Base-by-base conservation (phyloP, 1,140 invertebrate species). In the Drosophila rufa region DNA sequence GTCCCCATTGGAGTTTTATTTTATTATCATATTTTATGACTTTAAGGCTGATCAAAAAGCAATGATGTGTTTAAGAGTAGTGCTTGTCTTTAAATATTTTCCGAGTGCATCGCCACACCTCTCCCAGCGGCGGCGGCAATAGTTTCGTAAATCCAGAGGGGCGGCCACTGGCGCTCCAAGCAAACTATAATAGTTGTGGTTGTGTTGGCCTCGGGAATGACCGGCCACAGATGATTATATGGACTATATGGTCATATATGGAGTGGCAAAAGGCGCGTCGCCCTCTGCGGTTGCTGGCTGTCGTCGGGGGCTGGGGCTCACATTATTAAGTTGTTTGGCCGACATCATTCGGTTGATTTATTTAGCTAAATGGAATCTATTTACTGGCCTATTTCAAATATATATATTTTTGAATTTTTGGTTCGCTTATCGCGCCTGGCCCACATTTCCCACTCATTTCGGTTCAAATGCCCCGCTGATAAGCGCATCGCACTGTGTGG, bases 131-230 rank as follows among this genome's bases (percentile, higher is more conserved):
- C 43, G 0, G n/a, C 33, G 1, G 2, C 14, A 38, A n/a, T 17
- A 2, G 62, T 9, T 15, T 27, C 4, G 19, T 17, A 12, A 7
- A 3, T 22, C 59, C 25, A 25, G 17, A 33, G 55, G 55, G 55
- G 38, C 43, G 50, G 33, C 15, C 50, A 22, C 30, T 57, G 74
- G 48, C 42, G 53, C 66, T 82, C 64, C 65, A 40, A 62, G 65
- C 66, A 75, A 86, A 75, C 79, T 87, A 61, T 77, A 83, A 75
- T 80, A 65, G 80, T 89, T 90, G 84, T 76, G 84, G 83, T 80
- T 89, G 77, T 84, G 77, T 15, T 15, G 53, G 50, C 47, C 75
- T 65, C 79, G 47, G 47, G 15, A 51, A 38, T 45, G 38, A 36
- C 36, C n/a, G 19, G 15, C 40, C 30, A 74, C 38, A 83, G 74